Evolutionary conservation across 2,113 vertebrate species (phyloP), one percentile per base, ranked within the genome.

Genomic region (Dasyurus viverrinus): DNA sequence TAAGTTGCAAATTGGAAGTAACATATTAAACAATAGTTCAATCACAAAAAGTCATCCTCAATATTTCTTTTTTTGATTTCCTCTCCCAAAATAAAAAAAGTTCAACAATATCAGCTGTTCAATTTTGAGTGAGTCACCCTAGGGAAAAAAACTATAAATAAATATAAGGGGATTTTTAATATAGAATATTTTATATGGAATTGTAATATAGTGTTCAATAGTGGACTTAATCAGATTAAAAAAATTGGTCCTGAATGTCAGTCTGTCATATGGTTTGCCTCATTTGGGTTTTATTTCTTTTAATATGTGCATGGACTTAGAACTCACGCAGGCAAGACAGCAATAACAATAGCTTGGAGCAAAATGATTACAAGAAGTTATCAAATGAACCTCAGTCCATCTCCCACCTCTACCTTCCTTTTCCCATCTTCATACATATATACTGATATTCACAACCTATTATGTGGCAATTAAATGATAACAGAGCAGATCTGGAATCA

Each of bases 1-100:
- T 94, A 98, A 97, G 94, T 10, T 26, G 23, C 92, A 92, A 53
- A 93, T 91, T 90, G 53, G 91, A 68, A 3, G 91, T 42, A 84
- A 23, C n/a, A 84, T 0, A 95, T 94, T 90, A 95, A 7, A 53
- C 48, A 96, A 94, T 97, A 96, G 95, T 94, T 97, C 97, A 90
- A 92, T 53, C 89, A 93, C 93, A 92, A 96, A 98, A 97, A 95
- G 97, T 98, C 96, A 2, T 23, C 36, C 7, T 84, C n/a, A 84
- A 0, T 84, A 42, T 42, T 19, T 23, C n/a, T n/a, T 84, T 84
- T 84, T 84, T 84, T 93, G 48, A 47, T 89, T 30, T 26, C 47
- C 76, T 90, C 57, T 53, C 93, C 90, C 23, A 94, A 47, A 97
- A 93, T 46, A 55, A 90, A 52, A 52, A 27, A 48, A 90, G n/a